Base-by-base conservation (phyloP, 2,797 vertebrate genomes). In the Spondyliosoma cantharus region DNA sequence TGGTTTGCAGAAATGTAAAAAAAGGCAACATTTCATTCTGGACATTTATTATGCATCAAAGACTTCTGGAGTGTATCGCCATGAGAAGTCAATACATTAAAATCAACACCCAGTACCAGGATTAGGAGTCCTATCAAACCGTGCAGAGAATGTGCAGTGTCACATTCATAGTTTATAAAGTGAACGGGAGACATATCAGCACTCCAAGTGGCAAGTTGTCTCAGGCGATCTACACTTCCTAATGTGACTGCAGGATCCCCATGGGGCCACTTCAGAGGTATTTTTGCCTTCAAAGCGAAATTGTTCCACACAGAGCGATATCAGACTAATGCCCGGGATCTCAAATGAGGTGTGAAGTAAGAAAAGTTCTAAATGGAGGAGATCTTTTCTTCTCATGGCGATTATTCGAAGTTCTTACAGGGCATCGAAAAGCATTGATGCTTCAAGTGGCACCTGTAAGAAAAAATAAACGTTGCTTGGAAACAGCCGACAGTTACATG, bases 321-420 rank as follows among this genome's bases (percentile, higher is more conserved):
- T 71, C 50, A 82, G 62, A 69, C 49, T 22, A 66, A 78, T 25
- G 6, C 19, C 48, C 14, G 50, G 46, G 45, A 50, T 73, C 48
- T 73, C 66, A 78, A 71, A 80, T 59, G 66, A 78, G 63, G 69
- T 78, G 48, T 82, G 71, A 80, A 74, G 66, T 0, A 32, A 32
- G 32, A 8, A 46, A 50, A 57, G 46, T 25, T 61, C 37, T 75
- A 22, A 58, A 8, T 48, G 49, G 13, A 77, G 64, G 8, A 71
- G 45, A 65, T 58, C n/a, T 46, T 46, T n/a, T 60, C 50, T 76
- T 59, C 66, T 68, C 20, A 17, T 53, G 27, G 17, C 62, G 27
- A 52, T 42, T 64, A 12, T 75, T 62, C 32, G 3, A 54, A 17
- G 22, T 29, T 73, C 0, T 63, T 11, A 66, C 46, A 59, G 19